A percentile compares a stretch with the other conserved stretches of the same genome.
These are phyloP conservation scores for Phalacrocorax carbo DNA, from an alignment of 2,113 vertebrate species.

Conservation along the genomic window DNA sequence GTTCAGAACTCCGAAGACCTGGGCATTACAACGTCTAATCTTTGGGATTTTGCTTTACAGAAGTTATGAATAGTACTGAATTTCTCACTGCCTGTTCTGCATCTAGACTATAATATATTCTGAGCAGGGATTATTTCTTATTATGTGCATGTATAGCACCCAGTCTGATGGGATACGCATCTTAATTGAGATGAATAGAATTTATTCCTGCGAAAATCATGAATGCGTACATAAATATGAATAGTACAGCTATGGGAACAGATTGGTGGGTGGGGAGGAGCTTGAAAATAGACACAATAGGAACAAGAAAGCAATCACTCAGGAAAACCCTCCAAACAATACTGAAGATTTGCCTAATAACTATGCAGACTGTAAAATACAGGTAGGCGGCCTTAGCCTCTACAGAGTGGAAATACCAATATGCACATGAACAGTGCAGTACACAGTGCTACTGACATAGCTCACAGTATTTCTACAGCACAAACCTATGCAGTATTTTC, in stretches of 20 bases:
- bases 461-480: background rate
- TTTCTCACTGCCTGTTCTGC: background rate
- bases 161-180: background rate
- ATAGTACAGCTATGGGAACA: background rate
- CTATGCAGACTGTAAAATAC: background rate
- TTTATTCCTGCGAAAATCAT: background rate
- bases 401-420: background rate
- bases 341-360: background rate
- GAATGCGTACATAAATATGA: background rate
- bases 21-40: background rate
- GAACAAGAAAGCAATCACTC: background rate
- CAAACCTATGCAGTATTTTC: background rate
- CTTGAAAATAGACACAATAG: background rate
- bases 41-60: background rate
- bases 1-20: background rate
- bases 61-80: background rate
- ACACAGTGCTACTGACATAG: background rate
- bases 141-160: background rate
- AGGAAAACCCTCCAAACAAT: background rate
- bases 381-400: background rate
- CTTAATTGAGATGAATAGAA: background rate
- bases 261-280: background rate
- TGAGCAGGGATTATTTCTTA: background rate
- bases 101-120: background rate
- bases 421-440: background rate